Conservation (phyloP, 2,888 invertebrate genomes). For the Lithosia quadra region DNA sequence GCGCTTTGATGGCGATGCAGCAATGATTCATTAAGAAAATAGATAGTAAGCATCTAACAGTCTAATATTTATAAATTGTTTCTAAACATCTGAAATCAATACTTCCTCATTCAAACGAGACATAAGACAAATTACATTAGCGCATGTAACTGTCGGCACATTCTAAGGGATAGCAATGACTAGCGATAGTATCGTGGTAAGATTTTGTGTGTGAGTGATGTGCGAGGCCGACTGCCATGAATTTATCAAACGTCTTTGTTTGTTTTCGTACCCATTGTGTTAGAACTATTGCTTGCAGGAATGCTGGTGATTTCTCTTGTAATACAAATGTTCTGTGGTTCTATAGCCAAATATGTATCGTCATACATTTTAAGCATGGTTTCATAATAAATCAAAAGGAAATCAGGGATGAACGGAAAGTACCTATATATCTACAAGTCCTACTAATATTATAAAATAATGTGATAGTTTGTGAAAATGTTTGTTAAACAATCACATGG, state of each 20-base stretch:
- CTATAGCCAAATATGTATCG: slow-evolving; percentile 3
- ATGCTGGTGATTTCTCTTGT: slow-evolving; percentile 13
- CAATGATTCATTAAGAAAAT: not conserved
- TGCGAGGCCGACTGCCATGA: slow-evolving; percentile 33
- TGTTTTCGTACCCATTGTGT: slow-evolving; percentile 16
- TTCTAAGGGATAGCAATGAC: slow-evolving; percentile 53
- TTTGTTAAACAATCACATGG: not conserved
- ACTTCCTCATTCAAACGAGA: not conserved
- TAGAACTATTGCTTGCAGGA: slow-evolving; percentile 10
- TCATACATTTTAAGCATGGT: not conserved
- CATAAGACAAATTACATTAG: slow-evolving; percentile 55
- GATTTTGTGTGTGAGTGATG: slow-evolving; percentile 61
- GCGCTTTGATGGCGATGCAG: no score
- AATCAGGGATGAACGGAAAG: not conserved
- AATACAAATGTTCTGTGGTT: not conserved
- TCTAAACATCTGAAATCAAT: not conserved
- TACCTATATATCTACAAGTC: not conserved
- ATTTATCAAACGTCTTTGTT: slow-evolving; percentile 24
- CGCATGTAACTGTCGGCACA: slow-evolving; percentile 53
- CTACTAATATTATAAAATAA: no score
- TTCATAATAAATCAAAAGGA: not conserved
- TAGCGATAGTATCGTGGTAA: slow-evolving; percentile 53
- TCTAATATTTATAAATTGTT: not conserved
- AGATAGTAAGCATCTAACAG: not conserved
- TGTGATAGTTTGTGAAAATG: no score